Evolutionary conservation across 2,113 vertebrate genomes (phyloP).

Genomic region (mouse (Mus musculus)): GRCm39 chr4:67774001-67774500

Average conservation of each 20-base stretch:
- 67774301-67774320: not conserved
- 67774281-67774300: not conserved
- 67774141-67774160: not conserved
- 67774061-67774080: not conserved
- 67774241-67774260: not conserved
- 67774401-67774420: not conserved
- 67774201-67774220: not conserved
- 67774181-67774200: not conserved
- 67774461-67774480: too few species aligned
- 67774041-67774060: not conserved
- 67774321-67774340: not conserved
- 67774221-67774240: too few species aligned
- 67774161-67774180: not conserved
- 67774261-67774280: not conserved
- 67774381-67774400: not conserved
- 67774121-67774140: not conserved
- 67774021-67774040: not conserved
- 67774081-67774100: accelerated
- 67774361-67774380: not conserved
- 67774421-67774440: not conserved
- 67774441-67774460: too few species aligned
- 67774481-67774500: too few species aligned
- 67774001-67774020: too few species aligned
- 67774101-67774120: not conserved
- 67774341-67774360: not conserved